These are phyloP conservation scores for Eospalax fontanierii DNA, from an alignment of 2,797 vertebrate genomes.

Conservation along the genomic window DNA sequence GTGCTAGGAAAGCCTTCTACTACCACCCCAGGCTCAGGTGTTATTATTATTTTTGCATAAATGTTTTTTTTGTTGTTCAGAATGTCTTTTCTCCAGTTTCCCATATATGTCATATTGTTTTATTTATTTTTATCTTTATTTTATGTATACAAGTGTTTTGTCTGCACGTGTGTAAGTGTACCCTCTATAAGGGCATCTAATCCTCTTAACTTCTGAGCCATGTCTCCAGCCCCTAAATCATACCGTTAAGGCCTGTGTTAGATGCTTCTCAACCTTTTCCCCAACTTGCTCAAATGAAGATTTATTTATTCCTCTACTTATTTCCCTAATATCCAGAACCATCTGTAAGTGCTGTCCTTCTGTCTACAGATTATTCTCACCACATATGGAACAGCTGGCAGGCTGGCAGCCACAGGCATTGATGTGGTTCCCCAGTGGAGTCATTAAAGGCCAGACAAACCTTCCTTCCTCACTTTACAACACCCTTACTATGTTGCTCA, in stretches of 20 bases:
- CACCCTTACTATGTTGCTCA: neutral
- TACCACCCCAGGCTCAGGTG: neutral
- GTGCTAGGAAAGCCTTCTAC: too few relatives aligned
- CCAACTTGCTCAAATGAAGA: neutral
- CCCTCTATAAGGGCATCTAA: too few relatives aligned
- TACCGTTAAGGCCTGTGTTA: neutral
- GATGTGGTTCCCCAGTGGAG: too few relatives aligned
- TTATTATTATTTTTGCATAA: neutral
- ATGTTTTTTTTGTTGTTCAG: neutral
- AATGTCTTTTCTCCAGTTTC: neutral
- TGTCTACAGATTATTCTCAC: neutral
- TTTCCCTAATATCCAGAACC: neutral
- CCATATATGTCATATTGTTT: too few relatives aligned
- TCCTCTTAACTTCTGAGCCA: too few relatives aligned
- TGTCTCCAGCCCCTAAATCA: too few relatives aligned
- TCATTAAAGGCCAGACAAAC: neutral
- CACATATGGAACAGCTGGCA: neutral
- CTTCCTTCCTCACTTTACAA: neutral
- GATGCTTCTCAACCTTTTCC: neutral
- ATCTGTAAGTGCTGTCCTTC: neutral
- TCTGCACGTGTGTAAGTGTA: too few relatives aligned
- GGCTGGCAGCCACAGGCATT: neutral
- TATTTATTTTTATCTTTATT: too few relatives aligned
- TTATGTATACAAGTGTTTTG: too few relatives aligned
- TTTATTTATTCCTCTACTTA: neutral